Percentiles rank a stretch among this genome's conserved stretches.
These are phyloP conservation scores for Epinotia bilunana DNA, from an alignment of 2,888 invertebrate species.

Conservation along the genomic window DNA sequence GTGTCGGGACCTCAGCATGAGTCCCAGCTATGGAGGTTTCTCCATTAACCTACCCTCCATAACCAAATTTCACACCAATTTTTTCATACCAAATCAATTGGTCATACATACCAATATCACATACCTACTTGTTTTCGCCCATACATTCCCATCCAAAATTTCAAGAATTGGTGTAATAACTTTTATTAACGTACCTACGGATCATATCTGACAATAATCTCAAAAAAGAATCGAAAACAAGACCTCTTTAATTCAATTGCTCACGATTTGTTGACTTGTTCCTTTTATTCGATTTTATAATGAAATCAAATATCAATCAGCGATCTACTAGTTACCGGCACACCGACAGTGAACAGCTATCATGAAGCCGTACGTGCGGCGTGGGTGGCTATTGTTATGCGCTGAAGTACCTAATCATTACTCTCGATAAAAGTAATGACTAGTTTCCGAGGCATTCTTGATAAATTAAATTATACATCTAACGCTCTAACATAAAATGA, in stretches of 20 bases:
- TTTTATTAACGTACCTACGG: background rate
- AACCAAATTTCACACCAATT: too few relatives aligned
- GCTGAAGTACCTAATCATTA: slow-evolving; percentile 10
- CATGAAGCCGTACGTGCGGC: slow-evolving; percentile 10
- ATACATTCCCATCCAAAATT: too few relatives aligned
- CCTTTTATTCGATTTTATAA: slow-evolving; percentile 3
- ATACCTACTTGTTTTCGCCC: too few relatives aligned
- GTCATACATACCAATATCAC: too few relatives aligned
- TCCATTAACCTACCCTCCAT: too few relatives aligned
- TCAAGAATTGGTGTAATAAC: too few relatives aligned
- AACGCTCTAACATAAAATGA: background rate
- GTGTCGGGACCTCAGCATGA: too few relatives aligned
- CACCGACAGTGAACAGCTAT: slow-evolving; percentile 3
- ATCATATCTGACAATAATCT: background rate
- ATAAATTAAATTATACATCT: background rate
- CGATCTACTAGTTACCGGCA: background rate
- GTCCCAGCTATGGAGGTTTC: too few relatives aligned
- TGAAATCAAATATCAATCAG: slow-evolving; percentile 24
- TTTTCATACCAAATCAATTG: too few relatives aligned
- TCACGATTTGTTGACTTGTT: background rate
- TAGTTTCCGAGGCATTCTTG: background rate
- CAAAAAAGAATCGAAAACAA: background rate
- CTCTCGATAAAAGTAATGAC: slow-evolving; percentile 1
- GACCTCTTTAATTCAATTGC: background rate
- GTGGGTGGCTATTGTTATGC: slow-evolving; percentile 39